Base-by-base conservation (phyloP, 35 echinoderm and acorn worm genomes). In the Apostichopus californicus region DNA sequence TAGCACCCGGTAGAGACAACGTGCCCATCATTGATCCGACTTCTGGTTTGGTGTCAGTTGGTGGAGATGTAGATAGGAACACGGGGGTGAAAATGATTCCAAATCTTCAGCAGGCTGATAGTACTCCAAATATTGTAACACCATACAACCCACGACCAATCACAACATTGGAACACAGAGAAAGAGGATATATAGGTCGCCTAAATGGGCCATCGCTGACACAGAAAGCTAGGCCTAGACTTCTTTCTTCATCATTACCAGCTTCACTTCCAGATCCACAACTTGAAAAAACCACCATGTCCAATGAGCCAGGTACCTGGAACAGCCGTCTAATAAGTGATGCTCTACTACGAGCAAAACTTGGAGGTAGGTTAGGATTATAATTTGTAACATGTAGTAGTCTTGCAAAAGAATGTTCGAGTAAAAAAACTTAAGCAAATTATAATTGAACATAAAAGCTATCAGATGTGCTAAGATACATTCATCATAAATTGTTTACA, bases 281-380 rank as follows among this genome's bases (percentile, higher is more conserved):
- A 52, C 72, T 95, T 73, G 70, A 88, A 54, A 88, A 78, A 80
- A 98, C 94, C 15, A 95, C 73, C 57, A 68, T 98, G 54, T 93
- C 90, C 14, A 98, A 92, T 92, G 96, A 98, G 68, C 96, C 94
- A 21, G 96, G 96, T 57, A 94, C 93, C 26, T 98, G 96, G 96
- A 88, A 88, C 61, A 93, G 94, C 20, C 81, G 94, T 77, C 93
- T 94, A 73, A 96, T 98, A 54, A 98, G 96, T 88, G 96, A 98
- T 78, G 96, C 88, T 21, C 94, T 90, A 14, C 92, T 98, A 26
- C 65, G 96, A 92, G 96, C 94, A 53, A 95, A 96, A 88, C 77
- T 98, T 53, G 96, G 94, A 94, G 96, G 96, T 98, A 98, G 70
- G 77, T 18, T 18, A 57, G 21, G 34, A 46, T 46, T 77, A 91